Conservation (phyloP, 1,140 invertebrate species). For the Anagrus nilaparvatae region DNA sequence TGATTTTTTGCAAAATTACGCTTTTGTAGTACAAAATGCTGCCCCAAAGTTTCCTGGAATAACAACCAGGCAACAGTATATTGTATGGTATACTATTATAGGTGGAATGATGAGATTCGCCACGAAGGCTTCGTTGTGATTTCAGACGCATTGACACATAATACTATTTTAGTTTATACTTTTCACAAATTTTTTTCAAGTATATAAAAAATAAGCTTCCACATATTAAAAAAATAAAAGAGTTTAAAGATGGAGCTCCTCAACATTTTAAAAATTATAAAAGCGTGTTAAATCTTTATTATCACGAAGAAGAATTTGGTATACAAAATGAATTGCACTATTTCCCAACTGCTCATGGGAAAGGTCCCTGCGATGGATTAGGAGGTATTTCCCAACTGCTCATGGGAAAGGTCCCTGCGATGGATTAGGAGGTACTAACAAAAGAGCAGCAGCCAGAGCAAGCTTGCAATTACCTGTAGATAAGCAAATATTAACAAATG, state of each 20-base stretch:
- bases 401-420: constrained; percentile 32
- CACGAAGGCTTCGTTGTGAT: constrained; percentile 13
- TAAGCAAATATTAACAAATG: constrained; percentile 2
- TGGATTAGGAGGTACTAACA: constrained; percentile 23
- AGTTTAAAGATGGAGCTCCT: constrained; percentile 16
- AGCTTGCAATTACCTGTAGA: constrained; percentile 15
- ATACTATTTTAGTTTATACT: constrained; percentile 13
- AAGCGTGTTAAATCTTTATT: constrained; percentile 25
- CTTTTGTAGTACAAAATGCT: constrained; percentile 23
- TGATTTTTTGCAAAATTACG: constrained; percentile 29
- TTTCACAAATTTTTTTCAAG: constrained; percentile 8
- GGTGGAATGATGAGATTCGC: constrained; percentile 1
- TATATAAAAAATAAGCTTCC: constrained; percentile 6
- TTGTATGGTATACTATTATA: constrained; percentile 19
- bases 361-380: constrained; percentile 27
- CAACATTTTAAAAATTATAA: constrained; percentile 21
- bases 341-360: constrained; percentile 29
- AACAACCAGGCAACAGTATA: constrained; percentile 23
- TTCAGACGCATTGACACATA: constrained; percentile 14
- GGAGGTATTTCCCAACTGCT: constrained; percentile 25
- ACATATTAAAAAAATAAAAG: constrained; percentile 4
- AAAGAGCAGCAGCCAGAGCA: constrained; percentile 18
- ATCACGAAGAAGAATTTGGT: constrained; percentile 24
- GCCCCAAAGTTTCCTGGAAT: constrained; percentile 22
- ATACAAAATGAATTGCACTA: constrained; percentile 26